Evolutionary conservation across 1,140 invertebrate species (phyloP), one percentile per base, ranked within the genome.

Genomic region (Heliconius eleuchia): DNA sequence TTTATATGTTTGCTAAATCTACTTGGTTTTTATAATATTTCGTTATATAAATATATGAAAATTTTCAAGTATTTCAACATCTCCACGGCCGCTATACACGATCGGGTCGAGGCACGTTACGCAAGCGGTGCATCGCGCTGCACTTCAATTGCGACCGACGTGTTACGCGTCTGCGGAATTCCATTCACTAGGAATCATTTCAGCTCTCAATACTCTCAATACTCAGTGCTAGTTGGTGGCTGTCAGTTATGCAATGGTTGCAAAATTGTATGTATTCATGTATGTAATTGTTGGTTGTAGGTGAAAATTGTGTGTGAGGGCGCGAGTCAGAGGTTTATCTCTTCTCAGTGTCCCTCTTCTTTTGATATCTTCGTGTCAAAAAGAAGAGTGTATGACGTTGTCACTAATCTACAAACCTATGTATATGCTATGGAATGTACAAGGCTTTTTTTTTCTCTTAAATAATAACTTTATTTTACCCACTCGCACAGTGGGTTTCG

Each of bases 111-210:
- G 55, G 23, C 60, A 27, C 9, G 11, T 66, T 66, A 66, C 23
- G 60, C 60, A 66, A 66, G 60, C 60, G 27, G 11, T 66, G 27
- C 60, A 66, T 66, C 23, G 60, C 60, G 60, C 0, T 66, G 60
- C 60, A 66, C 60, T 30, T 66, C 60, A 30, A 66, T 66, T 27
- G 23, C 60, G 23, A 27, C 11, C 23, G 60, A 66, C 11, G 60
- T 66, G 23, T 30, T 66, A 66, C 60, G 60, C 60, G 23, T 66
- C 60, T 66, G 60, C 60, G 60, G 60, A 66, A 66, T 66, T 66
- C 60, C 60, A 66, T 66, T 66, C 60, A 66, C 60, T 66, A n/a
- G 11, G 23, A 66, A 66, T 30, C 11, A 66, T 66, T 66, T 66
- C 19, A 66, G 60, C 23, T 23, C 23, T 66, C 60, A 11, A 57